Evolutionary conservation across 23 tunicate genomes (phyloP), one percentile per base, ranked within the genome.

Genomic region (Clavelina lepadiformis): DNA sequence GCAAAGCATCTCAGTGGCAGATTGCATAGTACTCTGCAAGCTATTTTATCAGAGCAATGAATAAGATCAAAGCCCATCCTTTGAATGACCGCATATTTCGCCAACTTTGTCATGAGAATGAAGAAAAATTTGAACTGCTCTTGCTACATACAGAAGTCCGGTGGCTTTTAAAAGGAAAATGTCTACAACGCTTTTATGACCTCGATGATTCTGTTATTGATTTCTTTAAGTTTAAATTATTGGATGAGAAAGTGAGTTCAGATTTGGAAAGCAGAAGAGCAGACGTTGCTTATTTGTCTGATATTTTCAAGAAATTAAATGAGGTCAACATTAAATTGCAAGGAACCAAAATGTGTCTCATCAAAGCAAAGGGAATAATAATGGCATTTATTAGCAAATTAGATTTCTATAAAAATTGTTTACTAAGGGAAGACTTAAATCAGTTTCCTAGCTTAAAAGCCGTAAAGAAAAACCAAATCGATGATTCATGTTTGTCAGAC

Each of bases 1-100:
- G 72, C 81, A 46, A 66, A 77, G 46, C 36, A 68, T 38, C 26
- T 77, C 38, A 77, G 82, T 35, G 75, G 18, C 38, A 65, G 82
- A 32, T 56, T 77, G 35, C 73, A 63, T 73, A 6, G 26, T 35
- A 21, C 79, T 3, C 41, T 73, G 58, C 36, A 38, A 21, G 30
- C 65, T 63, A 73, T 24, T 57, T 73, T 33, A 73, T 73, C 25
- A 61, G 41, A 38, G 25, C 35, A 33, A 32, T 73, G 34, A 66
- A 73, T 62, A 73, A 73, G 56, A 73, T 62, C 37, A 73, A 73
- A 63, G 69, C 69, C 28, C 69, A 23, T 63, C 27, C 67, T 23
- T 34, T 36, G n/a, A 63, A 63, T 63, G 69, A 63, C 26, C 25
- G 50, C 25, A 31, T 63, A 21, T 63, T 63, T 63, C 69, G 69